Evolutionary conservation across 2,888 invertebrate genomes (phyloP), one percentile per base, ranked within the genome.

Genomic region (Piscicola geometra): DNA sequence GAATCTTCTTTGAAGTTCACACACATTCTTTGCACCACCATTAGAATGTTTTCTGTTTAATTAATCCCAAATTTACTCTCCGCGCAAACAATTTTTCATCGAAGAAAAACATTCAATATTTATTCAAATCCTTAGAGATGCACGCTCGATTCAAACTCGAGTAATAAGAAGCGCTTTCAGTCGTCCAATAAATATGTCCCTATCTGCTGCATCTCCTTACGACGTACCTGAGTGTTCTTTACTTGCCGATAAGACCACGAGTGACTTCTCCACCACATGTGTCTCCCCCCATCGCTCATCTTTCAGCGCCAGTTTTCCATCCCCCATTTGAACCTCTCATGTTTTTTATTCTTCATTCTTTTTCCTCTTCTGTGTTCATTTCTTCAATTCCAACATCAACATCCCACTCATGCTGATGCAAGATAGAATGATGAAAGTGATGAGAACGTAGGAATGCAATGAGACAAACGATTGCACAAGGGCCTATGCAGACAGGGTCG

Each of bases 21-120:
- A 21, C 50, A 47, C 50, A 47, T 15, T 47, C 21, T 47, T n/a
- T n/a, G n/a, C n/a, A 9, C n/a, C 60, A 56, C 21, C 60, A 56
- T 56, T 56, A 18, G 21, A 56, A 25, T 18, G 60, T 56, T n/a
- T 56, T 56, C 60, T 56, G 60, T 56, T 56, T 56, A n/a, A 56
- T 5, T 15, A 25, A 56, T 21, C 5, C 5, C 3, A 18, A 56
- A 56, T 25, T 56, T 25, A 18, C 5, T 56, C 25, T 56, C n/a
- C 60, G 5, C n/a, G 60, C 60, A 56, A 56, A 56, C 25, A 56
- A 18, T 18, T n/a, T 18, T 25, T 25, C n/a, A 15, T 56, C 15
- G 15, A 41, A 41, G 9, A 41, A 41, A 15, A 15, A 41, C 5
- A 41, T 41, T 41, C 5, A 41, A 41, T 9, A 15, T 41, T 41